These are phyloP conservation scores for Dynastes hyllus DNA, from an alignment of 2,888 invertebrate species.

Conservation along the genomic window DNA sequence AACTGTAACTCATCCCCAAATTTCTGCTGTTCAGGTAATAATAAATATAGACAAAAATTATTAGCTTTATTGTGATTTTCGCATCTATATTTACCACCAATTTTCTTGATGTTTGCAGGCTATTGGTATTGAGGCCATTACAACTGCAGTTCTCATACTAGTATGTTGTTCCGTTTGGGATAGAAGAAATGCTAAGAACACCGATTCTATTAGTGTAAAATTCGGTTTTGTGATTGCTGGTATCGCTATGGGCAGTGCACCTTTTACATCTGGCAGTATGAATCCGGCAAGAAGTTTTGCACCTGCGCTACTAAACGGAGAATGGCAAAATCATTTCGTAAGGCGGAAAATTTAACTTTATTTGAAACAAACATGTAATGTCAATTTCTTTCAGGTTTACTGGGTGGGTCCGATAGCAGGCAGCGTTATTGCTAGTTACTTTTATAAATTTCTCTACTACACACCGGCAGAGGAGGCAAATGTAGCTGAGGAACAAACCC, in stretches of 20 bases:
- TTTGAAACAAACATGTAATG: background rate
- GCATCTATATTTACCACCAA: too few species aligned
- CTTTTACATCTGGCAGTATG: constrained; percentile 79
- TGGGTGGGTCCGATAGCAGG: constrained; percentile 68
- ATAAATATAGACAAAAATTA: background rate
- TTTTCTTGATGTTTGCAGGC: constrained; percentile 70
- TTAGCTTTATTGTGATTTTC: too few species aligned
- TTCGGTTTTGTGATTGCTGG: constrained; percentile 80
- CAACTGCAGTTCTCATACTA: constrained; percentile 78
- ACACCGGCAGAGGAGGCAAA: constrained; percentile 28
- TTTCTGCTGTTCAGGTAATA: constrained; percentile 67
- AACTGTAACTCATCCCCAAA: constrained; percentile 74
- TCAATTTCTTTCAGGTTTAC: constrained; percentile 65
- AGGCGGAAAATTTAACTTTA: background rate
- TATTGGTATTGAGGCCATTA: constrained; percentile 77
- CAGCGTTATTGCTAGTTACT: constrained; percentile 63
- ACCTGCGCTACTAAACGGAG: constrained; percentile 79
- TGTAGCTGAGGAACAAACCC: constrained; percentile 78
- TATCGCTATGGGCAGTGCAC: constrained; percentile 79
- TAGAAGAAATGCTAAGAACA: constrained; percentile 77
- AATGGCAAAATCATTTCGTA: constrained; percentile 69
- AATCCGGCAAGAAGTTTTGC: constrained; percentile 80
- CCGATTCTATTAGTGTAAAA: constrained; percentile 79
- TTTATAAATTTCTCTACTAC: constrained; percentile 61
- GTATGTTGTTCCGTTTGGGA: constrained; percentile 84